A percentile compares a stretch with the other conserved stretches of the same genome.
Evolutionary conservation across 2,113 vertebrate genomes (phyloP).

Genomic region (Bos indicus): DNA sequence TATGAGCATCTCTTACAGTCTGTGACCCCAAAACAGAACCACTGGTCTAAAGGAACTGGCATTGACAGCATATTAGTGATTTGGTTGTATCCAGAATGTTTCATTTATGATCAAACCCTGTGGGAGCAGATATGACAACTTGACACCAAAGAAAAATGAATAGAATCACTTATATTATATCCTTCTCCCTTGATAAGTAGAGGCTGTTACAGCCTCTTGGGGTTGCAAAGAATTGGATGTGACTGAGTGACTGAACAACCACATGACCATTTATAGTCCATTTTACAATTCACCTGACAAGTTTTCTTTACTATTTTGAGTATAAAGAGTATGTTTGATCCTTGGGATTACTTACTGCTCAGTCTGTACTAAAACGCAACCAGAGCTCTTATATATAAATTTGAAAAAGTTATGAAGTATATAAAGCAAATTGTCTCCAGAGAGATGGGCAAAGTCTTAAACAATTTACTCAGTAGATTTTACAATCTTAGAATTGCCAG

Average conservation of each 20-base stretch:
- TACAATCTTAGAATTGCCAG: background rate
- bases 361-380: background rate
- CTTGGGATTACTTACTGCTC: slow-evolving; percentile 1
- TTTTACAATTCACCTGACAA: background rate
- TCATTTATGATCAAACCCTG: background rate
- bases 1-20: slow-evolving; percentile 13
- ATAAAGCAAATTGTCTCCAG: background rate
- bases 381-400: background rate
- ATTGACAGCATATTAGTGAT: background rate
- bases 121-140: background rate
- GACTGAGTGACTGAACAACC: background rate
- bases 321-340: background rate
- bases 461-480: background rate
- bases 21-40: background rate
- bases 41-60: background rate
- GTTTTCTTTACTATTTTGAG: slow-evolving; percentile 19
- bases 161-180: background rate
- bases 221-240: background rate
- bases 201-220: background rate
- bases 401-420: background rate
- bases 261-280: background rate
- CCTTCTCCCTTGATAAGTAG: background rate
- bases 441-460: background rate
- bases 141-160: background rate
- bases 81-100: slow-evolving; percentile 19